Conservation (phyloP, 2,113 vertebrate genomes). For the Amphiprion ocellaris region DNA sequence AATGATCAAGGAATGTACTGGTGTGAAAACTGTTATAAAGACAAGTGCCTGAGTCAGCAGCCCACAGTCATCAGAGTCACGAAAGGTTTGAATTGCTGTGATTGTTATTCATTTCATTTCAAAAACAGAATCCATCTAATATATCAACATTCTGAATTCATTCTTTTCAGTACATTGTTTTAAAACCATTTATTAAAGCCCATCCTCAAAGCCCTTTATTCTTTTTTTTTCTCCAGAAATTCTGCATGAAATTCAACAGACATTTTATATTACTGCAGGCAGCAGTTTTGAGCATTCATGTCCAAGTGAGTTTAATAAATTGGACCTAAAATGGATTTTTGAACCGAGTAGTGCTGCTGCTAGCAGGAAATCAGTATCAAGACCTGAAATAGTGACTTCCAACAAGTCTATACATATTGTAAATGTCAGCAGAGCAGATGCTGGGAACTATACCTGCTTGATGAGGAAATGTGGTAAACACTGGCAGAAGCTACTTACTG, state of each 20-base stretch:
- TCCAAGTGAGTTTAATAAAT: background rate
- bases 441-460: conserved; percentile 74
- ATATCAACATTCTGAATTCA: background rate
- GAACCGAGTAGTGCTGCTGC: background rate
- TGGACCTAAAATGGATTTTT: conserved; percentile 45
- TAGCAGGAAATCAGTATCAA: background rate
- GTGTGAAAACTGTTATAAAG: conserved; percentile 49
- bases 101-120: background rate
- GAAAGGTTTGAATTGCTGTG: conserved; percentile 51
- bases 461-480: conserved; percentile 34
- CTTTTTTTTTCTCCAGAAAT: conserved; percentile 25
- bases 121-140: background rate
- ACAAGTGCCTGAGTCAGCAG: rapidly evolving
- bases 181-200: background rate
- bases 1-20: conserved; percentile 67
- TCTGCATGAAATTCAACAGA: background rate
- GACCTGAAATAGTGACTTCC: background rate
- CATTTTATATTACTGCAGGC: conserved; percentile 6
- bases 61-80: conserved; percentile 9
- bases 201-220: rapidly evolving
- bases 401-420: conserved; percentile 44
- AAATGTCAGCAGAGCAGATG: conserved; percentile 43
- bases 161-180: background rate
- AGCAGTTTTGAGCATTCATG: conserved; percentile 37
- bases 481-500: conserved; percentile 19